Evolutionary conservation across 2,797 vertebrate species (phyloP).

Genomic region (Melanotaenia trifasciata): DNA sequence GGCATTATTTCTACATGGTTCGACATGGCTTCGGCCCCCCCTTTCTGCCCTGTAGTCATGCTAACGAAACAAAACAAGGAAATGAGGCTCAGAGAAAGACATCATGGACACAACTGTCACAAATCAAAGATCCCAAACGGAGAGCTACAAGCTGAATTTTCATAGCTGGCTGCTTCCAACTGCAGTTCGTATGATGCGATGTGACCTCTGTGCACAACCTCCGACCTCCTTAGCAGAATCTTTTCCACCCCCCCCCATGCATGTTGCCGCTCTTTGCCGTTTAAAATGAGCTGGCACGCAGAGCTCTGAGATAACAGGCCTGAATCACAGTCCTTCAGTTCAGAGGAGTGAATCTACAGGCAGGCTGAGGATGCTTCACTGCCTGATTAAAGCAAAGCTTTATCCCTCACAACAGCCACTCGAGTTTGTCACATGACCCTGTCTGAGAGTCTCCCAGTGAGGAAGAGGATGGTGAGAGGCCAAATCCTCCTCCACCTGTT

Average conservation of each 20-base stretch:
- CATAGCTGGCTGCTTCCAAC: constrained; percentile 10
- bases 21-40: neutral
- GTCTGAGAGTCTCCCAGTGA: constrained; percentile 5
- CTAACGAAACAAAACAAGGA: neutral
- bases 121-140: neutral
- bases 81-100: constrained; percentile 8
- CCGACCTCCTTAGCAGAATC: constrained; percentile 20
- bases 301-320: neutral
- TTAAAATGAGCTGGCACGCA: neutral
- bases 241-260: constrained; percentile 3
- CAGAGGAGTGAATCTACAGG: constrained; percentile 14
- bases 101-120: neutral
- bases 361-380: constrained; percentile 13
- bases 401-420: neutral
- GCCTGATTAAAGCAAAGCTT: constrained; percentile 13
- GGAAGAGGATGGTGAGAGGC: constrained; percentile 1
- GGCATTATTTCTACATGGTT: constrained; percentile 7
- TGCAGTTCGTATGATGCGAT: neutral
- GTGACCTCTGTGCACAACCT: constrained; percentile 8
- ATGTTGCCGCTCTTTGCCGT: neutral
- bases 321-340: constrained; percentile 6
- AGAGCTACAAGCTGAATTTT: constrained; percentile 15
- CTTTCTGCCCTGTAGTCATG: neutral
- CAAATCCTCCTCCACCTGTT: neutral
- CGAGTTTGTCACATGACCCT: neutral